Percentiles rank a stretch among this genome's conserved stretches.
These are phyloP conservation scores for Volucella inanis DNA, from an alignment of 2,888 invertebrate species.

Conservation along the genomic window DNA sequence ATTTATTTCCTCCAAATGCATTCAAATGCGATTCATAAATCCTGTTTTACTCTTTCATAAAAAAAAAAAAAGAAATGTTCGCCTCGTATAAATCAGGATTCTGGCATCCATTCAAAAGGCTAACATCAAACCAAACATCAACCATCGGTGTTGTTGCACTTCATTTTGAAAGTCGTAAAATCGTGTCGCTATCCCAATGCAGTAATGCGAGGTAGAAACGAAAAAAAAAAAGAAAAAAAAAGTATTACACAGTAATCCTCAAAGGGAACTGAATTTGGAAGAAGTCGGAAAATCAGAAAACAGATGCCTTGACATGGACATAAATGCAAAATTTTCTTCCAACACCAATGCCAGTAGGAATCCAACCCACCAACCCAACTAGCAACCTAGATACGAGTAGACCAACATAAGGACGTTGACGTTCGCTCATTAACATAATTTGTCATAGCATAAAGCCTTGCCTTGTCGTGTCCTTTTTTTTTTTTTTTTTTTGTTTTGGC, in stretches of 20 bases:
- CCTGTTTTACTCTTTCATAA: slow-evolving; percentile 21
- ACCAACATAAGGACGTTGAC: slow-evolving; percentile 72
- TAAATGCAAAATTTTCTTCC: slow-evolving; percentile 68
- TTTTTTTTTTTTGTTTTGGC: slow-evolving; percentile 47
- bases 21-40: slow-evolving; percentile 72
- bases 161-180: slow-evolving; percentile 25
- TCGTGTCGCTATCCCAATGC: slow-evolving; percentile 22
- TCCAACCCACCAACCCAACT: slow-evolving; percentile 10
- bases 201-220: slow-evolving; percentile 47
- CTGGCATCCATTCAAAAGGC: slow-evolving; percentile 73
- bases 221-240: slow-evolving; percentile 2
- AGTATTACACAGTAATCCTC: slow-evolving; percentile 1
- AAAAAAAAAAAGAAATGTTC: slow-evolving; percentile 21
- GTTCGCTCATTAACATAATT: slow-evolving; percentile 74
- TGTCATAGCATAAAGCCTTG: slow-evolving; percentile 68
- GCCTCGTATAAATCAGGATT: slow-evolving; percentile 65
- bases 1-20: slow-evolving; percentile 61
- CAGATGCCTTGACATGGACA: slow-evolving; percentile 74
- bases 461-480: slow-evolving; percentile 15
- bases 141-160: slow-evolving; percentile 45
- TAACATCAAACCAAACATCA: slow-evolving; percentile 45
- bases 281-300: slow-evolving; percentile 13
- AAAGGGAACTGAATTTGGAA: slow-evolving; percentile 50
- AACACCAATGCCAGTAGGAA: not conserved
- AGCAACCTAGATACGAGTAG: slow-evolving; percentile 63